These are phyloP conservation scores for Laothoe populi DNA, from an alignment of 2,888 invertebrate species.

Conservation along the genomic window DNA sequence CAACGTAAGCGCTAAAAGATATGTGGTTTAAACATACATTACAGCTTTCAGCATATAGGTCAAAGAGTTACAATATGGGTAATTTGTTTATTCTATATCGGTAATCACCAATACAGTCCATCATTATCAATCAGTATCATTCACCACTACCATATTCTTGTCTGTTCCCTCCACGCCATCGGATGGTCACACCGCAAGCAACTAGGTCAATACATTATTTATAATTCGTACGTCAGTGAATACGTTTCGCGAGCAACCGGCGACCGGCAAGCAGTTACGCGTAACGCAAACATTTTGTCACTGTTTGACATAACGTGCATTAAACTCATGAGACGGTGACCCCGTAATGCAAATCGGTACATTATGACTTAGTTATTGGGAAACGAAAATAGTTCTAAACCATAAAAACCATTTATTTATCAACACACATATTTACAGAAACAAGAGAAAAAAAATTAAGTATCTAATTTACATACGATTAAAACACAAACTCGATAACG, in stretches of 20 bases:
- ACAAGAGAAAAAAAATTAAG: no score
- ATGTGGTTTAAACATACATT: no score
- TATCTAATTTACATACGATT: no score
- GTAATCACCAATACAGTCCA: not conserved
- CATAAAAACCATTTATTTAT: no score
- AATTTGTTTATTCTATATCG: no score
- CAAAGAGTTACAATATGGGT: no score
- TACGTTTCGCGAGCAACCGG: constrained; percentile 11
- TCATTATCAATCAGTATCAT: not conserved
- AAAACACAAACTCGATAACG: no score
- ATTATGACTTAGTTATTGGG: not conserved
- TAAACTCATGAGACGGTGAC: not conserved
- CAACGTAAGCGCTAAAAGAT: no score
- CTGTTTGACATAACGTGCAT: constrained; percentile 10
- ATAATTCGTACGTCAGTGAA: constrained; percentile 49
- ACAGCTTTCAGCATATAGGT: no score
- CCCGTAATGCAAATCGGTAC: not conserved
- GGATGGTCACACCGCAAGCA: constrained; percentile 41
- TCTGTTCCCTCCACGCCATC: not conserved
- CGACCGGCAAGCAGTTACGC: constrained; percentile 1
- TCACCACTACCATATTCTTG: not conserved
- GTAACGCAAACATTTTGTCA: constrained; percentile 15
- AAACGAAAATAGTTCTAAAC: not conserved
- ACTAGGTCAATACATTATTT: constrained; percentile 79
- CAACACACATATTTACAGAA: no score